Evolutionary conservation across 2,113 vertebrate species (phyloP).

Genomic region (Bubo bubo): DNA sequence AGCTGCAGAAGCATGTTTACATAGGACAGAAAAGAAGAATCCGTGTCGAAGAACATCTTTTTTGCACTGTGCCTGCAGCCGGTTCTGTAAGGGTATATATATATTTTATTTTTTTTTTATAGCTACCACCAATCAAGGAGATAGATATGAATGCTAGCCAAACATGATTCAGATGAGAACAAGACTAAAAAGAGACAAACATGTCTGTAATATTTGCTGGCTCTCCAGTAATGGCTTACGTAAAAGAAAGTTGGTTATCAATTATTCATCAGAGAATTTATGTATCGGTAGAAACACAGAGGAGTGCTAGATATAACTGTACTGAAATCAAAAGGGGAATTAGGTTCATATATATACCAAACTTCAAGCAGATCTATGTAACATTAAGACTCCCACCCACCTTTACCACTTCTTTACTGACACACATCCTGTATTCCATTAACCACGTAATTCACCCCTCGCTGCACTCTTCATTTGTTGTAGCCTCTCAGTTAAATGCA

Average conservation of each 20-base stretch:
- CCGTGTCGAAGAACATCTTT: background rate
- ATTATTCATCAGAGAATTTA: conserved; percentile 24
- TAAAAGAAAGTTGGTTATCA: conserved; percentile 37
- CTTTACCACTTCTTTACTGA: conserved; percentile 19
- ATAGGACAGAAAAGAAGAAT: background rate
- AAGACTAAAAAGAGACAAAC: background rate
- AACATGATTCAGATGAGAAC: conserved; percentile 4
- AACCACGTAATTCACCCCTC: background rate
- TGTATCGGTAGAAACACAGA: background rate
- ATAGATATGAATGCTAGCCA: background rate
- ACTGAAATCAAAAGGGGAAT: conserved; percentile 11
- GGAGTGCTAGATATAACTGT: background rate
- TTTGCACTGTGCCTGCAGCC: background rate
- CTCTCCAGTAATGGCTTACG: background rate
- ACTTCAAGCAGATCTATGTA: background rate
- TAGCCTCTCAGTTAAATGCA: background rate
- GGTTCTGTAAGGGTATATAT: background rate
- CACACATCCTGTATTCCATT: conserved; percentile 5
- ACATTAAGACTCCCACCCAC: background rate
- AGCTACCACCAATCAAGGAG: background rate
- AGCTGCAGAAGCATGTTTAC: background rate
- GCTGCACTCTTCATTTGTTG: background rate
- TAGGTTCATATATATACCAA: background rate
- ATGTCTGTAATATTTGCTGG: conserved; percentile 2
- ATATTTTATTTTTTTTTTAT: background rate